Conservation (phyloP, 2,113 vertebrate genomes). For the Syngnathus typhle region DNA sequence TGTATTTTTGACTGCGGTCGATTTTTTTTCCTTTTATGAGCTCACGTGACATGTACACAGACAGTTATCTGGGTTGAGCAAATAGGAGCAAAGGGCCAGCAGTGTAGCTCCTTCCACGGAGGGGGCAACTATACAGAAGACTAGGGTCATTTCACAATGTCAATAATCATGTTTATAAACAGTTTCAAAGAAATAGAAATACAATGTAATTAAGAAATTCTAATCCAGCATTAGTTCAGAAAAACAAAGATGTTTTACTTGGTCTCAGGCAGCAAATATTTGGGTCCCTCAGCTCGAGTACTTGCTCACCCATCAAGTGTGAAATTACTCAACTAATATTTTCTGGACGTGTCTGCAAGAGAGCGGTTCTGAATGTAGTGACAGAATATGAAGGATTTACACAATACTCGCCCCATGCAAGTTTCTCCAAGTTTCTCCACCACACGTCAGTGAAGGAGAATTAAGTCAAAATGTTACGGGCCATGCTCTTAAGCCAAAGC, state of each 20-base stretch:
- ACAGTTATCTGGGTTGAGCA: slow-evolving; percentile 40
- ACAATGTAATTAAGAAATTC: not conserved
- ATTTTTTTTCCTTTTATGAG: slow-evolving; percentile 16
- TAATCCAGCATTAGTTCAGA: not conserved
- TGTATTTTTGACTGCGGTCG: not conserved
- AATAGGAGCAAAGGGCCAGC: slow-evolving; percentile 42
- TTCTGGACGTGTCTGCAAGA: too few relatives aligned
- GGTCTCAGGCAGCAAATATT: not conserved
- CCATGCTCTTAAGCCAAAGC: too few relatives aligned
- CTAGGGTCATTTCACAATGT: not conserved
- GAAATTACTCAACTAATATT: too few relatives aligned
- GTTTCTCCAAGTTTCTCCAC: too few relatives aligned
- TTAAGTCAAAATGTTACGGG: too few relatives aligned
- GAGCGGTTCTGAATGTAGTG: too few relatives aligned
- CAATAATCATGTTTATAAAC: not conserved
- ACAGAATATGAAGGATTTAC: too few relatives aligned
- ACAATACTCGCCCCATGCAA: too few relatives aligned
- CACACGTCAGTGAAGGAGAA: too few relatives aligned
- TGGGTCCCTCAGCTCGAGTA: too few relatives aligned
- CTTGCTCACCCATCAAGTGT: too few relatives aligned
- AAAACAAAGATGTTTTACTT: not conserved
- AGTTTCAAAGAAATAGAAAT: not conserved
- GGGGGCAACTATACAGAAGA: not conserved
- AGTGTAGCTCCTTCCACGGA: slow-evolving; percentile 4
- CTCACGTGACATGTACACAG: slow-evolving; percentile 28